Conservation (phyloP, 2,797 vertebrate genomes). For the Tangara arthus region DNA sequence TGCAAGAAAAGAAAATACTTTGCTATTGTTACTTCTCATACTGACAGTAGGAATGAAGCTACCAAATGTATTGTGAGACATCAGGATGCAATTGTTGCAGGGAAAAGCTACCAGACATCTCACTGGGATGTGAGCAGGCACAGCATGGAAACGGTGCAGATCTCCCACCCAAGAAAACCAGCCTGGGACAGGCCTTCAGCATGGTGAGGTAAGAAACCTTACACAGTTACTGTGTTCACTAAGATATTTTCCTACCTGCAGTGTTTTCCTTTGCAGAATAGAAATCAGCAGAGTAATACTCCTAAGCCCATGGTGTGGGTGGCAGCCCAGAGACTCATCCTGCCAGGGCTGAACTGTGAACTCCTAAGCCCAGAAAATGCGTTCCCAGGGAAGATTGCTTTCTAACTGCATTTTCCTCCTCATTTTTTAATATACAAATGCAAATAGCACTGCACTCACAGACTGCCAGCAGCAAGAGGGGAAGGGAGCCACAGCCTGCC, state of each 20-base stretch:
- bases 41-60: neutral
- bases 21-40: neutral
- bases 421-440: neutral
- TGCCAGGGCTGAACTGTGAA: neutral
- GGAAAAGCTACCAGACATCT: neutral
- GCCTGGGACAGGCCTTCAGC: neutral
- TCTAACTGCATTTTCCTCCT: neutral
- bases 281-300: neutral
- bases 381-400: neutral
- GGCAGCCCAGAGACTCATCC: neutral
- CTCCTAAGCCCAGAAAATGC: neutral
- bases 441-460: neutral
- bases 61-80: neutral
- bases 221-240: neutral
- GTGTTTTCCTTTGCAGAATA: neutral
- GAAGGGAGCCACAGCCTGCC: neutral
- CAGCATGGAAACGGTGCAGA: neutral
- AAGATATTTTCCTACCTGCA: neutral
- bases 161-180: neutral
- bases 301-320: fast-evolving
- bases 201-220: neutral
- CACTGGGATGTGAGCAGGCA: fast-evolving
- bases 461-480: neutral
- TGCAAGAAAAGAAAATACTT: neutral
- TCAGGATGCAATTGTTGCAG: neutral